phyloP scores from a whole-genome alignment of 2,797 vertebrate species.

The Sebastes goodei region DNA sequence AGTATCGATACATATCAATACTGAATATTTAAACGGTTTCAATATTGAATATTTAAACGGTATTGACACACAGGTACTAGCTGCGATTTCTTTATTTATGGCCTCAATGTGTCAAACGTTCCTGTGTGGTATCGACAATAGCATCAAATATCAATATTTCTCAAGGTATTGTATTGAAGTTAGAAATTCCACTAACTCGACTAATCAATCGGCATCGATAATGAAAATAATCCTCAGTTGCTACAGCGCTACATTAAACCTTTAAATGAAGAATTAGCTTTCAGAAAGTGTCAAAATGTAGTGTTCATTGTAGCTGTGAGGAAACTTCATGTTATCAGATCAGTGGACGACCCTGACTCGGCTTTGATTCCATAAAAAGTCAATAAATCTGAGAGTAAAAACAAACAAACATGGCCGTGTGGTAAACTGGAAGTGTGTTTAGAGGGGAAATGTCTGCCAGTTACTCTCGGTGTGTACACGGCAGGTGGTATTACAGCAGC shows the following conservation, averaged over 20 bases:
- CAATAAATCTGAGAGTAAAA: background rate
- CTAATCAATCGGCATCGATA: background rate
- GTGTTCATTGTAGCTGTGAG: background rate
- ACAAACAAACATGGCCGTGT: background rate
- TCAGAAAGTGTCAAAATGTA: background rate
- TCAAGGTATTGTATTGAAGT: no score
- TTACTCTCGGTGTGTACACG: background rate
- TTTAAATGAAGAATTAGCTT: background rate
- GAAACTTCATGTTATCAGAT: background rate
- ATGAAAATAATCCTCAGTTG: background rate
- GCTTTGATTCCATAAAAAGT: background rate
- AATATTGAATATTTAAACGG: no score
- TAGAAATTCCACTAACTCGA: no score
- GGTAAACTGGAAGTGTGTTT: background rate
- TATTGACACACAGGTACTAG: no score
- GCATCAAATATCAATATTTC: no score
- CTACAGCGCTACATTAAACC: background rate
- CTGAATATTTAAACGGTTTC: no score
- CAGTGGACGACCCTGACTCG: background rate
- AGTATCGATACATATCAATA: no score
- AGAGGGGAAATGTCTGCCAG: background rate
- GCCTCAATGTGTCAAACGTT: no score
- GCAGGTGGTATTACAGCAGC: background rate
- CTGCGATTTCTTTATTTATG: no score
- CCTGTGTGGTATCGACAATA: no score